phyloP scores from a whole-genome alignment of 2,113 vertebrate species.

The Muntiacus reevesi region DNA sequence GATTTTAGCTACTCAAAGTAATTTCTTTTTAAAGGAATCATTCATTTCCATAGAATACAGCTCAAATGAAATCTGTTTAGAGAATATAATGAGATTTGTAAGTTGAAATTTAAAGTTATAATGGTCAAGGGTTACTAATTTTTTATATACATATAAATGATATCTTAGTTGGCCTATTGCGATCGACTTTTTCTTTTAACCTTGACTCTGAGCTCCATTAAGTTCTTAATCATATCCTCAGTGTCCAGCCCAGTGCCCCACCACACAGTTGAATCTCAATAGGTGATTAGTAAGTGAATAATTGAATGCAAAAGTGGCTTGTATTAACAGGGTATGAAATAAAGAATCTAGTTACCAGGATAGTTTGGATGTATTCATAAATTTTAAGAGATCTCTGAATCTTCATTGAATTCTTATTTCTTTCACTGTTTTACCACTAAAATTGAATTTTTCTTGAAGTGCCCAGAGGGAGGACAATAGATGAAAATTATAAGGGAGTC shows the following conservation, averaged over 20 bases:
- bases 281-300: background rate
- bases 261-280: background rate
- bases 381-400: background rate
- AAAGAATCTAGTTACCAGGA: background rate
- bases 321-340: background rate
- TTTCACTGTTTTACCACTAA: background rate
- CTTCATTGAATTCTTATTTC: background rate
- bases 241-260: background rate
- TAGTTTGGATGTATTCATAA: background rate
- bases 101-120: background rate
- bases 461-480: background rate
- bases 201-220: background rate
- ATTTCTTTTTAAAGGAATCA: constrained; percentile 17
- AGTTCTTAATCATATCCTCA: background rate
- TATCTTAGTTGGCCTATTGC: background rate
- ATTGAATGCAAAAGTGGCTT: background rate
- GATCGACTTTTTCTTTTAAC: background rate
- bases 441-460: background rate
- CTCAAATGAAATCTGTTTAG: background rate
- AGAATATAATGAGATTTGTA: background rate
- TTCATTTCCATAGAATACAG: background rate
- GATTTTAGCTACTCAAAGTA: background rate
- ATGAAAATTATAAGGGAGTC: background rate
- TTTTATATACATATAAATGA: background rate
- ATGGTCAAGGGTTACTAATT: background rate